phyloP scores from a whole-genome alignment of 2,113 vertebrate species.

The Lutjanus erythropterus region DNA sequence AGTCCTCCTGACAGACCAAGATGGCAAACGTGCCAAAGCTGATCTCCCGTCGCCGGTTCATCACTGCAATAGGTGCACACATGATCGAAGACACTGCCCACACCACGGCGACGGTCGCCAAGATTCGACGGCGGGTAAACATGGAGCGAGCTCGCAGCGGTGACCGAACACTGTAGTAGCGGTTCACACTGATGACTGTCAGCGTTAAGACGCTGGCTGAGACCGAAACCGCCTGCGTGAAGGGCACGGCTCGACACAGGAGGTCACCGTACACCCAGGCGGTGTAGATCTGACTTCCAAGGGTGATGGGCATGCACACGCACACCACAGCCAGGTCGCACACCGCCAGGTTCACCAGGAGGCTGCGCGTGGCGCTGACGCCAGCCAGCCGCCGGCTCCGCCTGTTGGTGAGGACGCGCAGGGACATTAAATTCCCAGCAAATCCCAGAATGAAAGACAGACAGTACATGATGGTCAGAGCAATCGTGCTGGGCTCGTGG shows the following conservation, averaged over 20 bases:
- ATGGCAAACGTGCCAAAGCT: constrained; percentile 87
- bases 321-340: constrained; percentile 95
- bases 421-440: constrained; percentile 90
- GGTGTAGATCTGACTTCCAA: constrained; percentile 92
- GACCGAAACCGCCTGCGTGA: constrained; percentile 92
- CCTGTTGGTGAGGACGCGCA: constrained; percentile 89
- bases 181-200: constrained; percentile 92
- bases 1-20: constrained; percentile 91
- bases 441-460: constrained; percentile 92
- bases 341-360: constrained; percentile 91
- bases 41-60: constrained; percentile 89
- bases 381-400: constrained; percentile 82
- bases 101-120: constrained; percentile 88
- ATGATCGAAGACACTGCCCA: constrained; percentile 91
- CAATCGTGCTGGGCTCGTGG: constrained; percentile 90
- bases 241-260: constrained; percentile 90
- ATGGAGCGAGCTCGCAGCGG: constrained; percentile 90
- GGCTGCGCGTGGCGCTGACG: constrained; percentile 89
- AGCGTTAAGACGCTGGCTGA: constrained; percentile 92
- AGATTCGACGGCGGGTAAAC: constrained; percentile 90
- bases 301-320: constrained; percentile 93
- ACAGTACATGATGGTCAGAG: constrained; percentile 89
- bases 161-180: constrained; percentile 92
- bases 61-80: constrained; percentile 91
- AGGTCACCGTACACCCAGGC: constrained; percentile 94